Conservation (phyloP, 2,797 vertebrate genomes). For the Gephyroberyx darwinii region DNA sequence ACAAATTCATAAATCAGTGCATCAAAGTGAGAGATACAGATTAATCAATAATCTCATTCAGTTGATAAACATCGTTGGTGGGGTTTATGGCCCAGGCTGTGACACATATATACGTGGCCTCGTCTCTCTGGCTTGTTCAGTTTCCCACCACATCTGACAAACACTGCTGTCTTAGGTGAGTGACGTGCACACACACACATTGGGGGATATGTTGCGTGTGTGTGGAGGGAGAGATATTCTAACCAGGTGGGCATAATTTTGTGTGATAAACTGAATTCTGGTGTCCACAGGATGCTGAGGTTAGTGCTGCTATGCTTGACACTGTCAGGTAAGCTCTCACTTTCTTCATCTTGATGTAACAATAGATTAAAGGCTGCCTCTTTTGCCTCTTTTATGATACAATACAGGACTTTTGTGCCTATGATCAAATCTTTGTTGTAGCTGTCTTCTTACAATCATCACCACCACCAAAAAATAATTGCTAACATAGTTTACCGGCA, state of each 20-base stretch:
- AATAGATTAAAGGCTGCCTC: too few relatives aligned
- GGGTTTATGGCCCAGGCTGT: conserved; percentile 47
- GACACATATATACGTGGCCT: conserved; percentile 19
- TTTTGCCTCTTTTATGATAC: too few relatives aligned
- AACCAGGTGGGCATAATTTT: too few relatives aligned
- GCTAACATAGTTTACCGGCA: too few relatives aligned
- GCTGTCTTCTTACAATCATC: too few relatives aligned
- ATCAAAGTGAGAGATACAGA: not conserved
- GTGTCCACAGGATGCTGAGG: conserved; percentile 73
- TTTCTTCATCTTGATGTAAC: not conserved
- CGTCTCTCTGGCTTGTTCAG: conserved; percentile 12
- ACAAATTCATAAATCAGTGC: conserved; percentile 18
- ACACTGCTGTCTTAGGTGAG: conserved; percentile 57
- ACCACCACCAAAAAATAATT: too few relatives aligned
- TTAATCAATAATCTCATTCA: conserved; percentile 35
- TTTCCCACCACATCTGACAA: not conserved
- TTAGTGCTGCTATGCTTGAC: conserved; percentile 64
- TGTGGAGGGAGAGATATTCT: too few relatives aligned
- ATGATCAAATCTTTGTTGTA: too few relatives aligned
- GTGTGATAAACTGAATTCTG: not conserved
- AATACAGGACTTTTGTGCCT: too few relatives aligned
- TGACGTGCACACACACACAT: not conserved
- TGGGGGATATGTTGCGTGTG: too few relatives aligned
- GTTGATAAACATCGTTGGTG: not conserved
- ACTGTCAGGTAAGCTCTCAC: conserved; percentile 73